Evolutionary conservation across 2,113 vertebrate species (phyloP).

Genomic region (Mirza zaza): DNA sequence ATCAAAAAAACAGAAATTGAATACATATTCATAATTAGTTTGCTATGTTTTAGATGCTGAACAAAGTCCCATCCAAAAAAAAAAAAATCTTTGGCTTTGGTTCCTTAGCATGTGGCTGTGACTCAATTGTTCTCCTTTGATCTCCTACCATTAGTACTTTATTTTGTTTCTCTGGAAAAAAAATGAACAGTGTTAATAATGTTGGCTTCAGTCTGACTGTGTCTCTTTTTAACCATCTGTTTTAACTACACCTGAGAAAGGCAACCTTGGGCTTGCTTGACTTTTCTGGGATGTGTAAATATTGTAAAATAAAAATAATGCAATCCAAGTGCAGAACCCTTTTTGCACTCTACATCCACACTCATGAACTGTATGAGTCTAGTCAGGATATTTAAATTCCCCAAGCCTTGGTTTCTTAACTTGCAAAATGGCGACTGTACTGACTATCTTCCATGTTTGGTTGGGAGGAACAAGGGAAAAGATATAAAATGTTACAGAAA

Average conservation of each 20-base stretch:
- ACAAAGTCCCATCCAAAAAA: not conserved
- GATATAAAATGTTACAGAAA: not conserved
- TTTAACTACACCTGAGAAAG: constrained; percentile 39
- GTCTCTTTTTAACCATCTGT: constrained; percentile 26
- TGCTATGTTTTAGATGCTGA: constrained; percentile 48
- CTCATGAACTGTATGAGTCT: not conserved
- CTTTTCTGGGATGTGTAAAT: not conserved
- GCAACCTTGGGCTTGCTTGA: not conserved
- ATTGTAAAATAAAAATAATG: not conserved
- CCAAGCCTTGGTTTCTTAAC: not conserved
- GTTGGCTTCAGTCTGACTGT: not conserved
- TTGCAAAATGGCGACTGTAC: not conserved
- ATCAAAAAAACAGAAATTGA: constrained; percentile 38
- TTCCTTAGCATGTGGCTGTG: constrained; percentile 40
- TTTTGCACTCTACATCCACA: rapidly evolving
- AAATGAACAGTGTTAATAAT: not conserved
- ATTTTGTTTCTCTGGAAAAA: constrained; percentile 38
- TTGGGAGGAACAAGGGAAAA: not conserved
- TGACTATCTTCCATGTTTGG: not conserved
- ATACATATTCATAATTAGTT: constrained; percentile 50
- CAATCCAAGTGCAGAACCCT: not conserved
- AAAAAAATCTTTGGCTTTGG: not conserved
- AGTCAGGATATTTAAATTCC: not conserved
- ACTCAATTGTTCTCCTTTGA: constrained; percentile 56
- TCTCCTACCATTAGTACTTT: constrained; percentile 29